phyloP scores from a whole-genome alignment of 2,113 vertebrate species.

The Mola mola region DNA sequence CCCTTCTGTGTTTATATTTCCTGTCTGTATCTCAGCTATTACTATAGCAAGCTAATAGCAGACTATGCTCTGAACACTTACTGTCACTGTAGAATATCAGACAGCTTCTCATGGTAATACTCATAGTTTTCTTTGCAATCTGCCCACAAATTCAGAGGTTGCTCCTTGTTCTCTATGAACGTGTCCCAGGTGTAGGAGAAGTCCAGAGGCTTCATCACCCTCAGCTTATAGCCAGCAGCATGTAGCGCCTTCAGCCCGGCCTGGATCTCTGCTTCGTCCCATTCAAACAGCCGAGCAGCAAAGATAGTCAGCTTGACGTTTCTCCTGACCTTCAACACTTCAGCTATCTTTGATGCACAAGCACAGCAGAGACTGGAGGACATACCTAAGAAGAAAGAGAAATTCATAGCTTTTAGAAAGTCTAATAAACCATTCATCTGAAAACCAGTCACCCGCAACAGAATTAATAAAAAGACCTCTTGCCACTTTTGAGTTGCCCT shows the following conservation, averaged over 20 bases:
- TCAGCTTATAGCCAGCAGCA: conserved; percentile 88
- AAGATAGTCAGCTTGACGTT: conserved; percentile 86
- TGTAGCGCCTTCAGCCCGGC: conserved; percentile 83
- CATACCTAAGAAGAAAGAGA: conserved; percentile 85
- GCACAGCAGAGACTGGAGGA: conserved; percentile 91
- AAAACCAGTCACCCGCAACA: no score
- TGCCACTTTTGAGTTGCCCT: no score
- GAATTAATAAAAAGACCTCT: no score
- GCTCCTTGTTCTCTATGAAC: conserved; percentile 91
- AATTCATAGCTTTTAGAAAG: neutral
- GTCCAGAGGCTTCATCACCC: conserved; percentile 95
- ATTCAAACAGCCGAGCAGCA: conserved; percentile 90
- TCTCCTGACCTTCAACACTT: conserved; percentile 80
- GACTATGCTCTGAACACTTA: conserved; percentile 6
- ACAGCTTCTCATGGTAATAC: conserved; percentile 91
- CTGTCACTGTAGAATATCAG: conserved; percentile 86
- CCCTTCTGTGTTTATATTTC: no score
- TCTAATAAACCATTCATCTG: no score
- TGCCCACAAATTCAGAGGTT: conserved; percentile 90
- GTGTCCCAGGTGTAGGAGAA: conserved; percentile 94
- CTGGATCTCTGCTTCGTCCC: conserved; percentile 91
- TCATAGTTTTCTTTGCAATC: conserved; percentile 95
- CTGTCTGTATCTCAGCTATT: no score
- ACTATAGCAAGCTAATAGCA: no score
- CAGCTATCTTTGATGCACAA: conserved; percentile 84